Base-by-base conservation (phyloP, 2,797 vertebrate species). In the Sebastes steindachneri region DNA sequence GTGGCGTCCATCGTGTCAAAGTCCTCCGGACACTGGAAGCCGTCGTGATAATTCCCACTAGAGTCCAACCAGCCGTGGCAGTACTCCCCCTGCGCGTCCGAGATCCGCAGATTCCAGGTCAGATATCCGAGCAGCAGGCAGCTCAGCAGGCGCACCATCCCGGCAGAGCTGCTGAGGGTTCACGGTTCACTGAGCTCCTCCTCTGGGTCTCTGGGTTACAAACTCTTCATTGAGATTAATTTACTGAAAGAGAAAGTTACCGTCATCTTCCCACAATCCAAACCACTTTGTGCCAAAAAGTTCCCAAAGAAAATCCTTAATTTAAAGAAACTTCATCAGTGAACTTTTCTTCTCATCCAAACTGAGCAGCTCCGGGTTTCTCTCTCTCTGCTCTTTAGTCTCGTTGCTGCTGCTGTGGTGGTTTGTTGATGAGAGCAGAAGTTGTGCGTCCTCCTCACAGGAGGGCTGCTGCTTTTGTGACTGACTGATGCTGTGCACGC, bases 11-110 rank as follows among this genome's bases (percentile, higher is more conserved):
- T 84, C 11, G 97, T 96, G 90, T 99, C 98, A 90, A 98, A 97
- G 93, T 96, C 97, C 96, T 99, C 98, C 10, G 98, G 98, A 92
- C 98, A 99, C 92, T 97, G 97, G 92, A 99, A 99, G 9, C 98
- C 98, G 1, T 97, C 97, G 37, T 98, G 97, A 89, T 97, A 97
- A 88, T 96, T 96, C 77, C 97, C 98, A 68, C 94, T 96, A 68
- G 85, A 79, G 95, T 97, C 98, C 96, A 97, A 86, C 98, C 98
- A 99, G 78, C 98, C 98, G 93, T 99, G 98, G 94, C 98, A 99
- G 85, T 97, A 99, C 89, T 99, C 98, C 41, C 97, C 98, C n/a
- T 95, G 95, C 0, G 96, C 96, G 89, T 95, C 94, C 63, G 95
- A 96, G 72, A 95, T 96, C 81, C 92, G 93, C 88, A 96, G 94